phyloP scores from a whole-genome alignment of 2,797 vertebrate genomes.

The Coregonus suidteri region DNA sequence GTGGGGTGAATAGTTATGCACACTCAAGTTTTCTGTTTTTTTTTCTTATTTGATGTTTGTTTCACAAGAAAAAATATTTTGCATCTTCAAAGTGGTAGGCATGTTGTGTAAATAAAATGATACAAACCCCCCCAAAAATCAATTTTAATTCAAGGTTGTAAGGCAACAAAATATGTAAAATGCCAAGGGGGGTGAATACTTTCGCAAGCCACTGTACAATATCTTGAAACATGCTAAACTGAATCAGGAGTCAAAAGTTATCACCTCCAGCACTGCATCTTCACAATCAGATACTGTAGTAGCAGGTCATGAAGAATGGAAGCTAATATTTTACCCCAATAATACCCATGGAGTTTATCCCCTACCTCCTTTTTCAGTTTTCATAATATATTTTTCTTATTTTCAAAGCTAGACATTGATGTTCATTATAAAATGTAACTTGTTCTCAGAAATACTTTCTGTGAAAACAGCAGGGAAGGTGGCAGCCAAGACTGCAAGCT shows the following conservation, averaged over 20 bases:
- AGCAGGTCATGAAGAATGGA: neutral
- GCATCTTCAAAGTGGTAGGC: too few species aligned
- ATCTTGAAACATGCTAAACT: neutral
- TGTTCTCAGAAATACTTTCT: neutral
- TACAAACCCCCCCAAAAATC: too few species aligned
- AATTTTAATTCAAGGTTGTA: too few species aligned
- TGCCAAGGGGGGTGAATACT: too few species aligned
- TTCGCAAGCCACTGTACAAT: neutral
- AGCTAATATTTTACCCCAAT: neutral
- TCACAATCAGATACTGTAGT: neutral
- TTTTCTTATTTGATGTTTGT: too few species aligned
- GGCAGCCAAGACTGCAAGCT: neutral
- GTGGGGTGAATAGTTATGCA: too few species aligned
- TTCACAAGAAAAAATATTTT: too few species aligned
- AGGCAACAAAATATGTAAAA: too few species aligned
- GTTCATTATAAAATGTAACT: conserved; percentile 6
- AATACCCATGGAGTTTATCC: neutral
- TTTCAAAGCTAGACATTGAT: neutral
- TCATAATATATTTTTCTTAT: neutral
- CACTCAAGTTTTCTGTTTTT: too few species aligned
- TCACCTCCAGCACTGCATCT: neutral
- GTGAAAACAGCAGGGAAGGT: conserved; percentile 3
- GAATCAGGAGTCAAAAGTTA: neutral
- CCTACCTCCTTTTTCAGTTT: neutral
- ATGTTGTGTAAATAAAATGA: too few species aligned